Conservation (phyloP, 2,113 vertebrate genomes). For the Fregetta grallaria region DNA sequence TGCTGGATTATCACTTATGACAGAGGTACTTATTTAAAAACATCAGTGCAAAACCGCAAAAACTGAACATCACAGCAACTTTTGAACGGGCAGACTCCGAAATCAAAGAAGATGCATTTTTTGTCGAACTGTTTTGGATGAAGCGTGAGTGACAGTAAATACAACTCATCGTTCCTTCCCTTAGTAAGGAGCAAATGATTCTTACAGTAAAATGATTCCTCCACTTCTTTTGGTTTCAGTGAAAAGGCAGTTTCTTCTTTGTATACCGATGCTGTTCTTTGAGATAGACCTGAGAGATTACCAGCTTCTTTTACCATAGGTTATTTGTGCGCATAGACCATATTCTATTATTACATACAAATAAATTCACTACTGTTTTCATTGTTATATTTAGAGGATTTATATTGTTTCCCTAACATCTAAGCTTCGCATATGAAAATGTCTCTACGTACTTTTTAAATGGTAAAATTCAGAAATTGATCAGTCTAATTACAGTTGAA, state of each 20-base stretch:
- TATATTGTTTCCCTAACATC: neutral
- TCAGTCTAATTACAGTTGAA: neutral
- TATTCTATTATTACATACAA: neutral
- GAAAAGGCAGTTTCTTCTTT: neutral
- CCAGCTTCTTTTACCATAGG: neutral
- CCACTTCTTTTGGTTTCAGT: neutral
- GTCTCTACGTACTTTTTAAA: neutral
- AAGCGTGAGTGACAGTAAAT: neutral
- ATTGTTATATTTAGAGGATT: neutral
- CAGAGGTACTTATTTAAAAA: constrained; percentile 21
- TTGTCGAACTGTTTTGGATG: neutral
- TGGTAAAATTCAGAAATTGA: neutral
- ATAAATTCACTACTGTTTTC: neutral
- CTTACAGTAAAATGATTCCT: neutral
- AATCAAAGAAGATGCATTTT: neutral
- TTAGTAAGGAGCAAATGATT: neutral
- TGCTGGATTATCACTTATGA: constrained; percentile 10
- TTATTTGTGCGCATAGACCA: neutral
- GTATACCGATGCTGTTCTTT: neutral
- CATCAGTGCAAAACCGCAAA: neutral
- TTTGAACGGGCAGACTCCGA: neutral
- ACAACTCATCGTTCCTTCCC: neutral
- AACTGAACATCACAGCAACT: neutral
- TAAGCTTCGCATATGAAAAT: neutral
- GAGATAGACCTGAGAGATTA: neutral